These are phyloP conservation scores for Ursus arctos DNA, from an alignment of 2,113 vertebrate genomes.

Conservation along the genomic window DNA sequence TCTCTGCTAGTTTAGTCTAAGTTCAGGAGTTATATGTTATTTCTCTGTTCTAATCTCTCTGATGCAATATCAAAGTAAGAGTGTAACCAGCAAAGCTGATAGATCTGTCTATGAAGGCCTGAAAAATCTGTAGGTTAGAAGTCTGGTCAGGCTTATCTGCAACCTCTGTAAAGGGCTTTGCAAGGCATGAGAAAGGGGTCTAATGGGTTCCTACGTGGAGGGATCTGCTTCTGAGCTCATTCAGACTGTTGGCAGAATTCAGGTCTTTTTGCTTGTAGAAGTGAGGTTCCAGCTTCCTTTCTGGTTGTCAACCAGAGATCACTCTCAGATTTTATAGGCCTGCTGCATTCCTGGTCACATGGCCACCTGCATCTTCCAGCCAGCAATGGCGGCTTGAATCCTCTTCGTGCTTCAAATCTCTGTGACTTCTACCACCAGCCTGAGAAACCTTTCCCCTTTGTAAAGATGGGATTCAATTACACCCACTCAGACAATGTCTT, in stretches of 20 bases:
- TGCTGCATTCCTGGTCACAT: background rate
- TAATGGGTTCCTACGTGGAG: background rate
- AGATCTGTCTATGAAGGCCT: too few species aligned
- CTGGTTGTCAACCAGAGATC: background rate
- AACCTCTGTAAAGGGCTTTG: background rate
- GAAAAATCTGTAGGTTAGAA: background rate
- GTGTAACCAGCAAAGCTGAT: background rate
- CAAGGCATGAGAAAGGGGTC: background rate
- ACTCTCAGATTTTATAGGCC: background rate
- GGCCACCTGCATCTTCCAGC: background rate
- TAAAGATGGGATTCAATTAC: background rate
- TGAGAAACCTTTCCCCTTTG: background rate
- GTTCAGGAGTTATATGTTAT: background rate
- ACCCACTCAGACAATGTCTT: fast-evolving
- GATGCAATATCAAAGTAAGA: background rate
- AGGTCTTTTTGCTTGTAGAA: background rate
- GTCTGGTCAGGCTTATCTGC: background rate
- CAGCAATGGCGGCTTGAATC: background rate
- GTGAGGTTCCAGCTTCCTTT: background rate
- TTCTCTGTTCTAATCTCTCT: background rate
- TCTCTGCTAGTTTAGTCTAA: background rate
- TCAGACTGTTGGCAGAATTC: background rate
- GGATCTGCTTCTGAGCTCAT: background rate
- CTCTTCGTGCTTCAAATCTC: background rate
- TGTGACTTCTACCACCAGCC: background rate